These are phyloP conservation scores for Cataglyphis livida DNA, from an alignment of 2,888 invertebrate species.

Conservation along the genomic window DNA sequence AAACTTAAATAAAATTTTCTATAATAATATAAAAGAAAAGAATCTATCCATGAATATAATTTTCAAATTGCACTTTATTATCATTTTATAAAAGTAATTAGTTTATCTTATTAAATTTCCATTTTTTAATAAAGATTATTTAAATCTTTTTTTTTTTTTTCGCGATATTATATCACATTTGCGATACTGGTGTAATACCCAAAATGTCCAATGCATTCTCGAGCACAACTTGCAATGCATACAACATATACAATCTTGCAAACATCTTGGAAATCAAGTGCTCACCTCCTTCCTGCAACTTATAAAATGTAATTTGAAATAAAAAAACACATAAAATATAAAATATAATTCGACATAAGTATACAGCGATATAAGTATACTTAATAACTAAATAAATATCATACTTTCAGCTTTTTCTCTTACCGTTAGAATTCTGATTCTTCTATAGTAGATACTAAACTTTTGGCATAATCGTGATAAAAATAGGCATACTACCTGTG, in stretches of 20 bases:
- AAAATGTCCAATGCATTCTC: constrained; percentile 89
- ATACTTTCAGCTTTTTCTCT: constrained; percentile 78
- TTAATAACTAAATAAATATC: constrained; percentile 15
- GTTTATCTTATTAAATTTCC: neutral
- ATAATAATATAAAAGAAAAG: neutral
- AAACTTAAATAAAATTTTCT: neutral
- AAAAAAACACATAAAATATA: constrained; percentile 22
- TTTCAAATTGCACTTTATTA: neutral
- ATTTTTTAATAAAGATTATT: constrained; percentile 7
- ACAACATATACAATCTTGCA: constrained; percentile 90
- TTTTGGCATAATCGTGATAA: constrained; percentile 88
- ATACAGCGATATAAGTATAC: neutral
- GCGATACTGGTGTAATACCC: constrained; percentile 89
- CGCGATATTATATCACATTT: constrained; percentile 87
- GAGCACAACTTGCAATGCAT: constrained; percentile 88
- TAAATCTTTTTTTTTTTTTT: constrained; percentile 50
- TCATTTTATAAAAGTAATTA: neutral
- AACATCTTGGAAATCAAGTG: constrained; percentile 90
- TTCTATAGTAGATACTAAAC: constrained; percentile 92
- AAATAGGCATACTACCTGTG: constrained; percentile 89
- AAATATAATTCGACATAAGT: neutral
- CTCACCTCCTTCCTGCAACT: constrained; percentile 89
- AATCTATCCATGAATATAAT: neutral
- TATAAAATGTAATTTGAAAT: neutral
- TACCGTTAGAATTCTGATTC: constrained; percentile 90